These are phyloP conservation scores for Sylvilagus bachmani DNA, from an alignment of 2,113 vertebrate species.

Conservation along the genomic window DNA sequence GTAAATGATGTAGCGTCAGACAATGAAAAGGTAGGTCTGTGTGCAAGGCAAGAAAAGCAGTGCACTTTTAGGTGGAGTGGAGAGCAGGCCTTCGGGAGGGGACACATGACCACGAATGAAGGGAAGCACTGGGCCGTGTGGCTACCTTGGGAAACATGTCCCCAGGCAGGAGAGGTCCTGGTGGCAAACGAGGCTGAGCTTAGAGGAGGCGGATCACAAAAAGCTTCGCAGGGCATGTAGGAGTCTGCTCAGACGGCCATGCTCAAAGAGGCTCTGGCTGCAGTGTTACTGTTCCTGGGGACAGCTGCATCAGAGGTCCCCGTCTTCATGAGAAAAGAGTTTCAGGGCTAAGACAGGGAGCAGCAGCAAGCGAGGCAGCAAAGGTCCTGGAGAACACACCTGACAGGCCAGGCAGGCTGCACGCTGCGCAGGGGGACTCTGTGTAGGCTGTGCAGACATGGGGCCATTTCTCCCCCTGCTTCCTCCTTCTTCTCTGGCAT, in stretches of 20 bases:
- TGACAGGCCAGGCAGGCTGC: no score
- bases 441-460: no score
- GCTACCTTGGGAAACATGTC: background rate
- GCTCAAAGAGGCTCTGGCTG: slow-evolving; percentile 6
- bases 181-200: background rate
- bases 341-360: no score
- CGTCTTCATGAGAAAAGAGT: no score
- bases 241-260: background rate
- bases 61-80: background rate
- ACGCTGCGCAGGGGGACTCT: no score
- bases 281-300: no score
- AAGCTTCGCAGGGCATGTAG: background rate
- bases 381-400: no score
- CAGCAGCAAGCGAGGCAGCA: no score
- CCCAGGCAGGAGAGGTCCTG: background rate
- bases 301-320: no score
- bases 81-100: background rate
- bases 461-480: no score
- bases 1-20: background rate
- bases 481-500: no score
- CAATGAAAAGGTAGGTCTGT: background rate
- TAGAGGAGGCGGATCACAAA: background rate
- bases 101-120: background rate
- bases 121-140: background rate
- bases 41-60: no score